These are phyloP conservation scores for Rhinopomastus cyanomelas DNA, from an alignment of 2,113 vertebrate species.

Conservation along the genomic window DNA sequence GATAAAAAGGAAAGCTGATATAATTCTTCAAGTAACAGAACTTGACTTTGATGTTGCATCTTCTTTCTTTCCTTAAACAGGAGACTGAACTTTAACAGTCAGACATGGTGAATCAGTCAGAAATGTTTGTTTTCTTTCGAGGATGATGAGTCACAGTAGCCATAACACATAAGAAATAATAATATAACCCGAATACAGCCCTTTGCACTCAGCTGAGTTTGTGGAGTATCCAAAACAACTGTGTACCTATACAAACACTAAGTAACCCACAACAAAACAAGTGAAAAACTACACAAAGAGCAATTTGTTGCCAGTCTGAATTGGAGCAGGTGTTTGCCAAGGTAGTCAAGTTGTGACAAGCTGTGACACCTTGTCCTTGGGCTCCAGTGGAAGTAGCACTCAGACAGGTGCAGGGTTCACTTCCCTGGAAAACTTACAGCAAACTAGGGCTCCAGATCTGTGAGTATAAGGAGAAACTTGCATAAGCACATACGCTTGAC, in stretches of 20 bases:
- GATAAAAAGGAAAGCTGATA: background rate
- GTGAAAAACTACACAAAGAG: background rate
- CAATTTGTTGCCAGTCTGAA: background rate
- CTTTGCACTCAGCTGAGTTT: background rate
- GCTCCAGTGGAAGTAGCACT: background rate
- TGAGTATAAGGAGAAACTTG: background rate
- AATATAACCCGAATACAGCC: background rate
- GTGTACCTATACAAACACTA: background rate
- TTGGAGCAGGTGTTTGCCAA: background rate
- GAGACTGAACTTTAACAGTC: background rate
- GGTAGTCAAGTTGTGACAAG: background rate
- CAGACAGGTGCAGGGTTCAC: background rate
- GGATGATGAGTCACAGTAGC: background rate
- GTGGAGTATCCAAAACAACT: background rate
- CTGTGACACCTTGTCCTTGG: background rate
- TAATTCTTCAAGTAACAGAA: background rate
- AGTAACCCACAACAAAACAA: conserved; percentile 26
- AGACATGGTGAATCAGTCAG: background rate
- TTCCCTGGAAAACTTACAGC: background rate
- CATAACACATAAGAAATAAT: background rate
- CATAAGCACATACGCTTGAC: background rate
- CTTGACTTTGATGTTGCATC: background rate
- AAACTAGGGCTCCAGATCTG: background rate
- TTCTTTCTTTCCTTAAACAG: background rate
- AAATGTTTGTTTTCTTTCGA: background rate